These are phyloP conservation scores for Phenganax stokvisi DNA, from an alignment of 92 coral and sea anemone genomes.

Conservation along the genomic window DNA sequence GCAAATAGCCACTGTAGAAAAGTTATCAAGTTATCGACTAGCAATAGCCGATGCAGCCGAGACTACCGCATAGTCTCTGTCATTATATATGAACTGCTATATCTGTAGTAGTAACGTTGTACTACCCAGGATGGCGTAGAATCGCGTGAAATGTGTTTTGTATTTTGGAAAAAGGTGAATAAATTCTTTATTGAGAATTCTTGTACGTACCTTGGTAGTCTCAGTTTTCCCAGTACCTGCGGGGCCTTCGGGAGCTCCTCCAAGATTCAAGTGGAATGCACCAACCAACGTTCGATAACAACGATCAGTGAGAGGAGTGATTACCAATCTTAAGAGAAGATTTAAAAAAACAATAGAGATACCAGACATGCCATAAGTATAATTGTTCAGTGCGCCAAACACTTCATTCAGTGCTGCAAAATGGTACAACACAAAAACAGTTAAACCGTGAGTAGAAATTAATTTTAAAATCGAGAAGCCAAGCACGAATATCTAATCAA, in stretches of 20 bases:
- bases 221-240: conserved; percentile 99
- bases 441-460: no score
- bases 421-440: no score
- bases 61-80: not conserved
- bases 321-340: conserved; percentile 62
- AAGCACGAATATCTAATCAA: no score
- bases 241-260: conserved; percentile 99
- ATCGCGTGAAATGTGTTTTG: not conserved
- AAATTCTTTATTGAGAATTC: not conserved
- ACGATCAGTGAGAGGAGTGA: conserved; percentile 99
- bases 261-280: conserved; percentile 95
- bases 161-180: not conserved
- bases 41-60: not conserved
- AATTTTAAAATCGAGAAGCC: no score
- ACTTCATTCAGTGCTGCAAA: no score
- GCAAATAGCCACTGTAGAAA: not conserved
- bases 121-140: no score
- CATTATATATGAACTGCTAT: not conserved
- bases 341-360: no score
- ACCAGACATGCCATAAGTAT: no score
- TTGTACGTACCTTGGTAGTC: conserved; percentile 76
- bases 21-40: not conserved
- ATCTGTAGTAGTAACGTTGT: not conserved
- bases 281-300: conserved; percentile 98
- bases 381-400: no score